Evolutionary conservation across 2,888 invertebrate genomes (phyloP), one percentile per base, ranked within the genome.

Genomic region (Latheticus oryzae): DNA sequence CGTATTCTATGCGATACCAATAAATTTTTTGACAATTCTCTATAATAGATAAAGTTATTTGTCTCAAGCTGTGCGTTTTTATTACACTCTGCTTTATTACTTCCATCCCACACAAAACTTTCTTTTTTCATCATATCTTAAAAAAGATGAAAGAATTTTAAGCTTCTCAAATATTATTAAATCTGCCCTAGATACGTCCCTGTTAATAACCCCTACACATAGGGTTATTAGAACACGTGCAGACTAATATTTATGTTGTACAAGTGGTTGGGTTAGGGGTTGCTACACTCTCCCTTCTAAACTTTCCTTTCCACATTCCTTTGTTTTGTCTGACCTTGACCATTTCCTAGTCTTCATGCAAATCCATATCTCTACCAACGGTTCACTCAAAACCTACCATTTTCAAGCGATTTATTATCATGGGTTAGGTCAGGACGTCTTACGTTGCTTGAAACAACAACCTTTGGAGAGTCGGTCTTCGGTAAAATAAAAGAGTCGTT

Each of bases 161-260:
- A n/a, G n/a, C n/a, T n/a, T n/a, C n/a, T n/a, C n/a, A n/a, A n/a
- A n/a, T n/a, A n/a, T n/a, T n/a, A n/a, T n/a, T n/a, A n/a, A n/a
- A n/a, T n/a, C n/a, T n/a, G n/a, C n/a, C n/a, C n/a, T n/a, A n/a
- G n/a, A n/a, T n/a, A n/a, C n/a, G n/a, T n/a, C n/a, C n/a, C n/a
- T n/a, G n/a, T n/a, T 21, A 21, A 8, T 21, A 24, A 11, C 24
- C 48, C 37, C 33, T 64, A 60, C 66, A 62, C 54, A 61, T 58
- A 58, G 63, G 64, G 65, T 64, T 63, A 67, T 66, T 64, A 65
- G 64, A 66, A 69, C 69, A 69, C 67, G 66, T 69, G 67, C 69
- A 67, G 61, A 55, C 32, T 64, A 32, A 28, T 54, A 60, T 67
- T 64, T 62, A 57, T 57, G 53, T 64, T 56, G 30, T 47, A 60